phyloP scores from a whole-genome alignment of 2,113 vertebrate genomes.

The Ciconia boyciana region DNA sequence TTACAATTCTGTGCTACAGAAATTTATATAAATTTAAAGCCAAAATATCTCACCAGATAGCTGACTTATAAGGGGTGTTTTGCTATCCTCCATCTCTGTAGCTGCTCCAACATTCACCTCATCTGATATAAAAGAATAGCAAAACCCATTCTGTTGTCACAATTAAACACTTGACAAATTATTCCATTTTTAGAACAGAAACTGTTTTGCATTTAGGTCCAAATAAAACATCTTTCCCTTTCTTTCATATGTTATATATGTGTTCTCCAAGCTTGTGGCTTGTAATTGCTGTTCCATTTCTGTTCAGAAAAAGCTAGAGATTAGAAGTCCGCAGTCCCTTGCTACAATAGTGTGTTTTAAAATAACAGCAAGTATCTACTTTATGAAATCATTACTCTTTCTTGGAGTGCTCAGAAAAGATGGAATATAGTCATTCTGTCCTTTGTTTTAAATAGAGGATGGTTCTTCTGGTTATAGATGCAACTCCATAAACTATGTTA shows the following conservation, averaged over 20 bases:
- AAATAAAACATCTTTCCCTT: not conserved
- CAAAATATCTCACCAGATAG: not conserved
- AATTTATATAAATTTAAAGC: not conserved
- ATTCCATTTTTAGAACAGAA: not conserved
- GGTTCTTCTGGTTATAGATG: not conserved
- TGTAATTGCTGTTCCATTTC: not conserved
- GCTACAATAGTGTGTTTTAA: not conserved
- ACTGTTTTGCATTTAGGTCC: not conserved
- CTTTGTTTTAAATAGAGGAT: not conserved
- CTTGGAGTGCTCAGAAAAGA: not conserved
- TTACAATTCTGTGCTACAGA: not conserved
- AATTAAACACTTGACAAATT: not conserved
- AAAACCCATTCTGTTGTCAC: not conserved
- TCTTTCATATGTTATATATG: not conserved
- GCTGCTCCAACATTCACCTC: not conserved
- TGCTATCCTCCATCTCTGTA: not conserved
- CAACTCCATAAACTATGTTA: not conserved
- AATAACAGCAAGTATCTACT: not conserved
- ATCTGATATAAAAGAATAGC: not conserved
- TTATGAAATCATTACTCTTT: not conserved
- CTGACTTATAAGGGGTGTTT: not conserved
- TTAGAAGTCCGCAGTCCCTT: not conserved
- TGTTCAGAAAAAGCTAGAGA: not conserved
- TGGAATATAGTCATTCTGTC: not conserved
- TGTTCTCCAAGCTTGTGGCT: not conserved